phyloP scores from a whole-genome alignment of 2,888 invertebrate species.

The Cataglyphis albicans region DNA sequence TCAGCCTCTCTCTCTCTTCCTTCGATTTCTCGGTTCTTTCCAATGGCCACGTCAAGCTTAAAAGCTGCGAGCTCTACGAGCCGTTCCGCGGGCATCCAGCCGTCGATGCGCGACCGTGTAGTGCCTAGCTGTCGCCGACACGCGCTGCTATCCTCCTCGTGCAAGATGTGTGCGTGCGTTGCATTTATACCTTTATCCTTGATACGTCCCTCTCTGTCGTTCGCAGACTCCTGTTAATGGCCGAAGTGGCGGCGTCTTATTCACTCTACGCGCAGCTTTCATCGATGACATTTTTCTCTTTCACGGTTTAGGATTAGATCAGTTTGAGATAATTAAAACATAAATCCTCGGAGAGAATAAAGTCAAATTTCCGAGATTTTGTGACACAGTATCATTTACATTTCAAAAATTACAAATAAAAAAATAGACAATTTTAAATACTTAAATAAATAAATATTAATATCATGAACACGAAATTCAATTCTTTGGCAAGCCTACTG shows the following conservation, averaged over 20 bases:
- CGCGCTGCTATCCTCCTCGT: constrained; percentile 53
- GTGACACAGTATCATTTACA: constrained; percentile 27
- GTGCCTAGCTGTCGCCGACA: constrained; percentile 56
- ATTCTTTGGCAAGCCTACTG: constrained; percentile 68
- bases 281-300: constrained; percentile 71
- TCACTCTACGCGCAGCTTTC: constrained; percentile 36
- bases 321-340: neutral
- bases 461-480: neutral
- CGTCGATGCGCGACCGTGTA: constrained; percentile 50
- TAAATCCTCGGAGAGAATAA: constrained; percentile 32
- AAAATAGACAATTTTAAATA: neutral
- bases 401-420: neutral
- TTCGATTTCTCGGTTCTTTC: constrained; percentile 67
- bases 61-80: constrained; percentile 60
- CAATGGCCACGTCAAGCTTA: constrained; percentile 68
- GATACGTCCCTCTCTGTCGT: constrained; percentile 56
- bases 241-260: constrained; percentile 56
- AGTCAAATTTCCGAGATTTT: constrained; percentile 62
- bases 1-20: constrained; percentile 78
- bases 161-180: constrained; percentile 49
- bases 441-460: neutral
- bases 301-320: constrained; percentile 61
- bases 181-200: constrained; percentile 57
- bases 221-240: constrained; percentile 55
- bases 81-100: constrained; percentile 38